phyloP scores from a whole-genome alignment of 2,797 vertebrate genomes.

The Amblyopsis hoosieri region DNA sequence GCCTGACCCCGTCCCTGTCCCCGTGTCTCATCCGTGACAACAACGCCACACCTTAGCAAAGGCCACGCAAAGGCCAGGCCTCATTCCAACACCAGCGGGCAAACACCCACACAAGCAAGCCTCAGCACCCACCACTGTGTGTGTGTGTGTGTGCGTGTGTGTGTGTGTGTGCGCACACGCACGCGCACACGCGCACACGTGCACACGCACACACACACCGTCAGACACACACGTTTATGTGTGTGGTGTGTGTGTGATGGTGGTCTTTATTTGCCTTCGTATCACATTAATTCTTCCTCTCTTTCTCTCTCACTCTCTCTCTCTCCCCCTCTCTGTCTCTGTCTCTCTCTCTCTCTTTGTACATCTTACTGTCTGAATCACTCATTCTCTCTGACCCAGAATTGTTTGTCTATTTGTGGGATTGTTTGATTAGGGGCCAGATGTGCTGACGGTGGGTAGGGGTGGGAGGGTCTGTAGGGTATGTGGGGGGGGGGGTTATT shows the following conservation, averaged over 20 bases:
- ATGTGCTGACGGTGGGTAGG: slow-evolving; percentile 59
- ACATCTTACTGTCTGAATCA: slow-evolving; percentile 45
- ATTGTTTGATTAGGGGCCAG: slow-evolving; percentile 71
- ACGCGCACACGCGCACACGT: slow-evolving; percentile 9
- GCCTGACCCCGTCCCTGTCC: slow-evolving; percentile 4
- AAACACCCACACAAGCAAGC: slow-evolving; percentile 27
- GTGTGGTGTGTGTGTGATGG: background rate
- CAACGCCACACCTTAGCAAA: slow-evolving; percentile 8
- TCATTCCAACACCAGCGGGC: slow-evolving; percentile 20
- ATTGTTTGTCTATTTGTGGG: slow-evolving; percentile 71
- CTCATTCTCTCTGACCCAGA: slow-evolving; percentile 41
- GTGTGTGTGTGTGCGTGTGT: background rate
- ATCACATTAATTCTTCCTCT: slow-evolving; percentile 15
- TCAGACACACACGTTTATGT: background rate
- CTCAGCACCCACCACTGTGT: slow-evolving; percentile 34
- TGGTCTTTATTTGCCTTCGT: background rate
- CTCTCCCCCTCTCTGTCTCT: slow-evolving; percentile 5
- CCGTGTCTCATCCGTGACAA: background rate
- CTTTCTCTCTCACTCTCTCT: background rate
- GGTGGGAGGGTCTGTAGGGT: slow-evolving; percentile 28
- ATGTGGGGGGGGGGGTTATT: slow-evolving; percentile 58
- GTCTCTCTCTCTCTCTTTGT: slow-evolving; percentile 12
- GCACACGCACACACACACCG: slow-evolving; percentile 1
- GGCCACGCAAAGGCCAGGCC: slow-evolving; percentile 39
- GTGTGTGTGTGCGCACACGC: slow-evolving; percentile 15